These are phyloP conservation scores for Brachionus koreanus DNA, from an alignment of 1,140 invertebrate genomes.

Conservation along the genomic window DNA sequence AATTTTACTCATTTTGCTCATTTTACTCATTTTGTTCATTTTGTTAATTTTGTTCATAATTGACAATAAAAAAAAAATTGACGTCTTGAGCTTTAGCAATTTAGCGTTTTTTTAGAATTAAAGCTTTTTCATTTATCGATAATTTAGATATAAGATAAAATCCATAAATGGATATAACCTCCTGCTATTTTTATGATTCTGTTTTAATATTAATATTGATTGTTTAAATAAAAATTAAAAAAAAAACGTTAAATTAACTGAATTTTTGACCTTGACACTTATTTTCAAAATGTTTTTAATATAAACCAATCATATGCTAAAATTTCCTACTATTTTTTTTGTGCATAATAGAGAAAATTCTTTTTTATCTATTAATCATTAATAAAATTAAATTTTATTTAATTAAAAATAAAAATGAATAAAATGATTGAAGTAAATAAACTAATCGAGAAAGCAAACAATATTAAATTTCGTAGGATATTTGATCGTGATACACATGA, in stretches of 20 bases:
- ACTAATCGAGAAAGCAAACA: neutral
- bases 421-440: neutral
- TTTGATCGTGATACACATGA: neutral
- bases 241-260: neutral
- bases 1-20: no score
- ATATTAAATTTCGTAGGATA: constrained; percentile 2
- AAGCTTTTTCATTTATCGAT: neutral
- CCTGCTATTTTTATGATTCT: neutral
- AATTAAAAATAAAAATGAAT: neutral
- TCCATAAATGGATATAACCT: neutral
- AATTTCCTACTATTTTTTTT: neutral
- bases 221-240: neutral
- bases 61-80: no score
- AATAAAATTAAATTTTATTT: neutral
- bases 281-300: neutral
- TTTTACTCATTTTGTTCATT: no score
- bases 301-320: neutral
- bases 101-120: neutral
- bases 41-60: no score
- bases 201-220: neutral
- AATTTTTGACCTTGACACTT: neutral
- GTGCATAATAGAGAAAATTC: neutral
- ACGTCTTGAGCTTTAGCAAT: neutral
- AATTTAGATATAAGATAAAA: neutral
- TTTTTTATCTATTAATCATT: neutral